Conservation (phyloP, 53 echinoderm and acorn worm species). For the Paracentrotus lividus region DNA sequence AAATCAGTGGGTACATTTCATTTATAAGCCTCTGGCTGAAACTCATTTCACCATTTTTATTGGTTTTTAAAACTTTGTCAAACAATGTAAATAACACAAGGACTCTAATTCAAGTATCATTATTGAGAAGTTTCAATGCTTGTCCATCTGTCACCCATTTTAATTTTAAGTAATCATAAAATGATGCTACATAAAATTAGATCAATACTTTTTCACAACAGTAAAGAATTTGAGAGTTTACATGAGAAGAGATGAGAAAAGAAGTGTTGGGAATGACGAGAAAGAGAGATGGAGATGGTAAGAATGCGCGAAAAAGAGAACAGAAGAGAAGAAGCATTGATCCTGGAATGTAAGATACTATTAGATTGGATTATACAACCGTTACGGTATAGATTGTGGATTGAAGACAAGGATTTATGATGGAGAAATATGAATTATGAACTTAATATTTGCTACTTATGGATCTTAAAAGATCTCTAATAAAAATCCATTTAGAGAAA, state of each 20-base stretch:
- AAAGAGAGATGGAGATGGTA: background rate
- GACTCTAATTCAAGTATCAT: too few species aligned
- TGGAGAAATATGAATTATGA: constrained; percentile 32
- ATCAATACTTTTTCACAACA: too few species aligned
- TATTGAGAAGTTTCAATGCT: too few species aligned
- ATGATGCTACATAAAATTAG: background rate
- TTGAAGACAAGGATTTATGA: constrained; percentile 24
- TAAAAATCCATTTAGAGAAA: constrained; percentile 61
- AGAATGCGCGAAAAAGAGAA: too few species aligned
- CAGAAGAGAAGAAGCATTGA: background rate
- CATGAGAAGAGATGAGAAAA: background rate
- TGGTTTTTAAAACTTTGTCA: too few species aligned
- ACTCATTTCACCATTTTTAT: too few species aligned
- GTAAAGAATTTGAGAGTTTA: background rate
- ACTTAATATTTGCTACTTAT: constrained; percentile 50
- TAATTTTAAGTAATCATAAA: background rate
- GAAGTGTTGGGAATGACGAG: background rate
- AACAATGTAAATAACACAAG: too few species aligned
- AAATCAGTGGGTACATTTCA: too few species aligned
- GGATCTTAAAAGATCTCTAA: constrained; percentile 62
- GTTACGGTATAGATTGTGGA: constrained; percentile 13
- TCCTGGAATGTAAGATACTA: constrained; percentile 26
- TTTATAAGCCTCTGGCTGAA: too few species aligned
- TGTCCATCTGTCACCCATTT: too few species aligned
- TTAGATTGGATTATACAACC: constrained; percentile 16